Evolutionary conservation across 2,113 vertebrate species (phyloP).

Genomic region (Chloroceryle aenea): DNA sequence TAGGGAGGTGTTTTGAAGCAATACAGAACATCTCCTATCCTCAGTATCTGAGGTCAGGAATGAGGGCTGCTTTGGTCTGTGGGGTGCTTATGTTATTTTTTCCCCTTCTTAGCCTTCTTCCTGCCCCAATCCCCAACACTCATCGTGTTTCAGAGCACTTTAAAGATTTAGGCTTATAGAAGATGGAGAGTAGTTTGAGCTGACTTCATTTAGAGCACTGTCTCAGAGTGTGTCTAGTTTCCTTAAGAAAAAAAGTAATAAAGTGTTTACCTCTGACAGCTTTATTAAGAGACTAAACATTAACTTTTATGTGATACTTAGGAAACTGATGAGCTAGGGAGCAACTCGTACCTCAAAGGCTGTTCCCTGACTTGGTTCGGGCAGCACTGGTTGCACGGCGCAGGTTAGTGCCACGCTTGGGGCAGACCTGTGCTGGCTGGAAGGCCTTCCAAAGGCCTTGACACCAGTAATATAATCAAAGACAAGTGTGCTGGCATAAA

Average conservation of each 20-base stretch:
- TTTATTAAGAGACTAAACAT: conserved; percentile 50
- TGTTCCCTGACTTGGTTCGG: fast-evolving
- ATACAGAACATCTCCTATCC: background rate
- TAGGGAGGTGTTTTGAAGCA: background rate
- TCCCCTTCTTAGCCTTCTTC: background rate
- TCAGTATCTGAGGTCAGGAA: background rate
- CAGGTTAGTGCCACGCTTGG: background rate
- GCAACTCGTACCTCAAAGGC: background rate
- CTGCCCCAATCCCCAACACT: background rate
- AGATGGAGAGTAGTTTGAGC: background rate
- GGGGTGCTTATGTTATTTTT: background rate
- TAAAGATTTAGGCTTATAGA: background rate
- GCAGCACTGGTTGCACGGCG: background rate
- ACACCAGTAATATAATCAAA: background rate
- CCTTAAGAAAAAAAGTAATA: conserved; percentile 6
- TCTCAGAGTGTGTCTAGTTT: background rate
- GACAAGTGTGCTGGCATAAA: background rate
- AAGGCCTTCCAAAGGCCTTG: background rate
- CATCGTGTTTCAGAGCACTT: background rate
- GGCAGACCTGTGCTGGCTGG: background rate
- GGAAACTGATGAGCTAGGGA: background rate
- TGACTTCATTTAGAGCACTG: conserved; percentile 6
- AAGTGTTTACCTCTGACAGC: conserved; percentile 35
- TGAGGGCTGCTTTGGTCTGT: background rate
- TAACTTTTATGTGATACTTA: background rate